Evolutionary conservation across 2,797 vertebrate species (phyloP).

Genomic region (Acanthurus leucopareius): DNA sequence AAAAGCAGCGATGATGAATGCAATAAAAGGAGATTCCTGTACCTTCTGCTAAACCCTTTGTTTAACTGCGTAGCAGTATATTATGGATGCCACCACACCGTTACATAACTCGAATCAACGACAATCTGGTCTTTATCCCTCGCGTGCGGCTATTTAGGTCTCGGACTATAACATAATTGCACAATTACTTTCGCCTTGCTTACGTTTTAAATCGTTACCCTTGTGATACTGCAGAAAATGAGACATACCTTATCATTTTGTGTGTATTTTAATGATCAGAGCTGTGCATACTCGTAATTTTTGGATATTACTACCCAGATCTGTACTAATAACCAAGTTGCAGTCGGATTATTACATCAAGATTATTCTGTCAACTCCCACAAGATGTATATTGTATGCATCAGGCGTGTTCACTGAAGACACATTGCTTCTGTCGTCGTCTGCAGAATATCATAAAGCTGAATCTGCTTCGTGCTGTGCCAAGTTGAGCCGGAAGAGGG

Average conservation of each 20-base stretch:
- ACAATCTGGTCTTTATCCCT: slow-evolving; percentile 56
- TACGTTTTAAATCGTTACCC: background rate
- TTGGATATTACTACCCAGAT: background rate
- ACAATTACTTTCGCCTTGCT: background rate
- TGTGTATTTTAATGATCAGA: background rate
- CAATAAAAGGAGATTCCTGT: background rate
- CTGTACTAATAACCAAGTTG: background rate
- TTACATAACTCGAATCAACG: slow-evolving; percentile 75
- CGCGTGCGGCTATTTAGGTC: slow-evolving; percentile 9
- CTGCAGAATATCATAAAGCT: slow-evolving; percentile 65
- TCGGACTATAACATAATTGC: slow-evolving; percentile 8
- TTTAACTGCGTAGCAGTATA: slow-evolving; percentile 63
- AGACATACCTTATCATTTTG: background rate
- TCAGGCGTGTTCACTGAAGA: slow-evolving; percentile 33
- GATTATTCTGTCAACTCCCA: background rate
- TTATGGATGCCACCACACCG: slow-evolving; percentile 59
- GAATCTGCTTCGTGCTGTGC: slow-evolving; percentile 72
- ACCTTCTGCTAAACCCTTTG: slow-evolving; percentile 21
- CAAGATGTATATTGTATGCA: background rate
- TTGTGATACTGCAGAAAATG: background rate
- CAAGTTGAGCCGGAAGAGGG: slow-evolving; percentile 73
- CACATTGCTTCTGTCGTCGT: slow-evolving; percentile 68
- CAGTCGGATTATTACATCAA: background rate
- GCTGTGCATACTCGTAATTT: background rate
- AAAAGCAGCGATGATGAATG: slow-evolving; percentile 9